A percentile compares a stretch with the other conserved stretches of the same genome.
Conservation (phyloP, 2,888 invertebrate genomes). For the Dicranocentrus wangi region DNA sequence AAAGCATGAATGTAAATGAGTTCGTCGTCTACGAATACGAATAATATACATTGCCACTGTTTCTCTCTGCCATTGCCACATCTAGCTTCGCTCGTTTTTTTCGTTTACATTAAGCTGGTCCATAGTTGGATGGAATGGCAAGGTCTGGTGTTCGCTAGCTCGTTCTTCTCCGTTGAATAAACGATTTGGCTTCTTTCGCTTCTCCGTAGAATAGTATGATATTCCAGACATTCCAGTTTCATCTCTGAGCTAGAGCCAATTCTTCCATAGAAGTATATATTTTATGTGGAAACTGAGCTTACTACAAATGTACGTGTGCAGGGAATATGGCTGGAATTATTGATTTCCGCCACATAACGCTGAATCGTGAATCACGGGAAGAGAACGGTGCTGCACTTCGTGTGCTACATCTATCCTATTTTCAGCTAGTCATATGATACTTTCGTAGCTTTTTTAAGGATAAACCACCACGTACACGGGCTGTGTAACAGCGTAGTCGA, state of each 20-base stretch:
- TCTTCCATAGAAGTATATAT: too few relatives aligned
- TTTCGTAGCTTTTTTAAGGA: not conserved
- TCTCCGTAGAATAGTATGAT: too few relatives aligned
- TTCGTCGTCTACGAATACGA: too few relatives aligned
- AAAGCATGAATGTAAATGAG: constrained; percentile 16
- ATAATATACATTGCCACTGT: too few relatives aligned
- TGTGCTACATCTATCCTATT: not conserved
- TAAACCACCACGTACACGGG: not conserved
- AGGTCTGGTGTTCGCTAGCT: not conserved
- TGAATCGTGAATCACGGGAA: not conserved
- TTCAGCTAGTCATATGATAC: not conserved
- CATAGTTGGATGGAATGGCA: not conserved
- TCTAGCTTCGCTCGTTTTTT: not conserved
- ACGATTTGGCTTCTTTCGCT: not conserved
- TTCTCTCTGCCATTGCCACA: not conserved
- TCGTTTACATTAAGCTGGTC: not conserved
- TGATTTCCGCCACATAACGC: not conserved
- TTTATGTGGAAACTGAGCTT: too few relatives aligned
- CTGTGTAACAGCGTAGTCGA: too few relatives aligned
- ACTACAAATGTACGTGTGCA: too few relatives aligned
- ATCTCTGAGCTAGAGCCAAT: too few relatives aligned
- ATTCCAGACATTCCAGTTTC: too few relatives aligned
- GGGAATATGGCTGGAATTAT: too few relatives aligned
- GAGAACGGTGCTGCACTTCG: not conserved
- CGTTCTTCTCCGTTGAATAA: not conserved